Evolutionary conservation across 2,888 invertebrate genomes (phyloP).

Genomic region (Isotomurus palustris): DNA sequence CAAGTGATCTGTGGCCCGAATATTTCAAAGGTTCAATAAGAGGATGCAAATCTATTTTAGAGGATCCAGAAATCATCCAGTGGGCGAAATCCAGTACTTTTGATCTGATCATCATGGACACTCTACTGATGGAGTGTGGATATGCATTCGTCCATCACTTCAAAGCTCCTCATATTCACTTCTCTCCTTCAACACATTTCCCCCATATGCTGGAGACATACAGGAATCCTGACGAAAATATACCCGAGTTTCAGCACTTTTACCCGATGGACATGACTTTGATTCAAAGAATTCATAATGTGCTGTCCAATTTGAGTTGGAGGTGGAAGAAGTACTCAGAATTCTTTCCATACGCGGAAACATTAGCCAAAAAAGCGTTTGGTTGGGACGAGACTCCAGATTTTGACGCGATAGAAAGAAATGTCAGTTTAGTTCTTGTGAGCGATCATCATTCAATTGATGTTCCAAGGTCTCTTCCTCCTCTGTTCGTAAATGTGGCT

Average conservation of each 20-base stretch:
- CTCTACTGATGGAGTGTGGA: slow-evolving; percentile 30
- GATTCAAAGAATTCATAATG: slow-evolving; percentile 25
- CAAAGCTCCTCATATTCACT: slow-evolving; percentile 21
- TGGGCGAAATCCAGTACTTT: slow-evolving; percentile 25
- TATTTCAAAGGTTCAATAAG: slow-evolving; percentile 9
- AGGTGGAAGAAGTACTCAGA: slow-evolving; percentile 8
- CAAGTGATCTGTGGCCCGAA: slow-evolving; percentile 16
- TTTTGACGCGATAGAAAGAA: slow-evolving; percentile 18
- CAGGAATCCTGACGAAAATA: slow-evolving; percentile 18
- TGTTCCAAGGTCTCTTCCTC: slow-evolving; percentile 37
- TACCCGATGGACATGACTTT: slow-evolving; percentile 34
- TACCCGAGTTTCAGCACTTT: slow-evolving; percentile 26
- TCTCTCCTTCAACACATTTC: slow-evolving; percentile 14
- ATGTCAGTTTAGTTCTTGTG: slow-evolving; percentile 25
- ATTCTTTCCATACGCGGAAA: slow-evolving; percentile 34
- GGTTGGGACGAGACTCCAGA: too few species aligned
- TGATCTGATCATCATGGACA: slow-evolving; percentile 31
- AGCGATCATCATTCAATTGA: slow-evolving; percentile 42
- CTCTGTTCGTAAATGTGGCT: slow-evolving; percentile 32
- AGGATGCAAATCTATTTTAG: slow-evolving; percentile 18
- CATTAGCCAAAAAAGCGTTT: too few species aligned
- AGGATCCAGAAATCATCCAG: slow-evolving; percentile 4
- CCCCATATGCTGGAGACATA: slow-evolving; percentile 21
- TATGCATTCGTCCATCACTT: slow-evolving; percentile 24
- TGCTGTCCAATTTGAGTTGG: slow-evolving; percentile 24